A percentile compares a stretch with the other conserved stretches of the same genome.
phyloP scores from a whole-genome alignment of 2,888 invertebrate species.

The Altica lythri region DNA sequence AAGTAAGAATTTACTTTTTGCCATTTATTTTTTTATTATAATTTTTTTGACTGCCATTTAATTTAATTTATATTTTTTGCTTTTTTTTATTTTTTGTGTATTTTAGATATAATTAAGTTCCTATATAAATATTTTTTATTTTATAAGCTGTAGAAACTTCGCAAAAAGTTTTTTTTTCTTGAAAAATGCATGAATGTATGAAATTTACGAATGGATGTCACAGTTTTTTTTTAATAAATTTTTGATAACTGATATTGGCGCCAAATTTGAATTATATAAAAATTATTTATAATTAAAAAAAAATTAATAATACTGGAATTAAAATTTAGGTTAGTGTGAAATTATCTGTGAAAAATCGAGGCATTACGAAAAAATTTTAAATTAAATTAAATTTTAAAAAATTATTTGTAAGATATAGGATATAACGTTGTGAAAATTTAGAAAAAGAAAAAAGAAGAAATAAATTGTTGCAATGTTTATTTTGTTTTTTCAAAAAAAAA shows the following conservation, averaged over 20 bases:
- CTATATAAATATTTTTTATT: slow-evolving; percentile 45
- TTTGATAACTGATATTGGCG: too few species aligned
- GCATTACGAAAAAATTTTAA: slow-evolving; percentile 48
- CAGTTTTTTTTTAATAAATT: too few species aligned
- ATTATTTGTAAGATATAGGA: slow-evolving; percentile 50
- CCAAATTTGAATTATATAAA: too few species aligned
- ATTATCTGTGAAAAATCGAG: slow-evolving; percentile 48
- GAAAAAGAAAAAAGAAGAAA: slow-evolving; percentile 45
- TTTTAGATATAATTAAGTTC: too few species aligned
- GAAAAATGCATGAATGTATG: too few species aligned
- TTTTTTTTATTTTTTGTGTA: slow-evolving; percentile 49
- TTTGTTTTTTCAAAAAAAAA: slow-evolving; percentile 47
- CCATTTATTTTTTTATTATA: slow-evolving; percentile 48
- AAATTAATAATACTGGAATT: slow-evolving; percentile 24
- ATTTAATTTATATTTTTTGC: slow-evolving; percentile 49
- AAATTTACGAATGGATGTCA: too few species aligned
- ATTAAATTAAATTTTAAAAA: too few species aligned
- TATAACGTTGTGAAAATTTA: slow-evolving; percentile 50
- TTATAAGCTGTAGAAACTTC: slow-evolving; percentile 46
- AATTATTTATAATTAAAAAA: slow-evolving; percentile 11
- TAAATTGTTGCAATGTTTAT: slow-evolving; percentile 49
- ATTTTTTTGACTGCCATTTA: slow-evolving; percentile 53
- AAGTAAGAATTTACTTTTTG: too few species aligned
- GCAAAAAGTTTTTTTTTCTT: slow-evolving; percentile 36
- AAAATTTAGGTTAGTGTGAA: slow-evolving; percentile 45